phyloP scores from a whole-genome alignment of 2,797 vertebrate genomes.

The Sebastiscus albofasciatus region DNA sequence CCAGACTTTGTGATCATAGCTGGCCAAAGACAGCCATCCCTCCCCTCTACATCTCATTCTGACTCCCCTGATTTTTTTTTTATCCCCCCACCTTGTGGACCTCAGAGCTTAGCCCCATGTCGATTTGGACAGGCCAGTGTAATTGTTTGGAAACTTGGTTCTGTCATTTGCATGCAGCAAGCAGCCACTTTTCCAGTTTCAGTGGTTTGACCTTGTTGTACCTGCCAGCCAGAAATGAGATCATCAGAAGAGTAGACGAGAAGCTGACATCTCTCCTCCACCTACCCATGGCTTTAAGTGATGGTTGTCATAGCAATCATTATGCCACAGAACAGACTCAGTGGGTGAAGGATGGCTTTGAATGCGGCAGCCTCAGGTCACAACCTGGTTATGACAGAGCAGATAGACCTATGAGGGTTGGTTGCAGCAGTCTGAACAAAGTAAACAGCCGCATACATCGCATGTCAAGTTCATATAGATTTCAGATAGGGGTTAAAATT shows the following conservation, averaged over 20 bases:
- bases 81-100: conserved; percentile 50
- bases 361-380: conserved; percentile 80
- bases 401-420: conserved; percentile 64
- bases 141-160: conserved; percentile 77
- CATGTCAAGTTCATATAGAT: conserved; percentile 54
- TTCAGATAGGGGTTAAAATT: conserved; percentile 54
- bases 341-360: conserved; percentile 82
- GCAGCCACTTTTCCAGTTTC: conserved; percentile 80
- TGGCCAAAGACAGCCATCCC: conserved; percentile 68
- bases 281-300: conserved; percentile 84
- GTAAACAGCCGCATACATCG: conserved; percentile 64
- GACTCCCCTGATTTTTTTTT: conserved; percentile 49
- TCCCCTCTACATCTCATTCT: conserved; percentile 64
- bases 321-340: conserved; percentile 80
- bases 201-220: conserved; percentile 83
- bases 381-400: conserved; percentile 81
- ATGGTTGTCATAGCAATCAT: conserved; percentile 88
- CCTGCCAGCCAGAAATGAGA: conserved; percentile 83
- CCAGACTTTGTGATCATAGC: conserved; percentile 68
- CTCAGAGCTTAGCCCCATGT: conserved; percentile 52
- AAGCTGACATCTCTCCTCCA: conserved; percentile 81
- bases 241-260: conserved; percentile 81
- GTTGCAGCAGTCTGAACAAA: conserved; percentile 57
- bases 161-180: conserved; percentile 77
- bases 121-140: conserved; percentile 66